Base-by-base conservation (phyloP, 2,888 invertebrate genomes). In the Meta bourneti region DNA sequence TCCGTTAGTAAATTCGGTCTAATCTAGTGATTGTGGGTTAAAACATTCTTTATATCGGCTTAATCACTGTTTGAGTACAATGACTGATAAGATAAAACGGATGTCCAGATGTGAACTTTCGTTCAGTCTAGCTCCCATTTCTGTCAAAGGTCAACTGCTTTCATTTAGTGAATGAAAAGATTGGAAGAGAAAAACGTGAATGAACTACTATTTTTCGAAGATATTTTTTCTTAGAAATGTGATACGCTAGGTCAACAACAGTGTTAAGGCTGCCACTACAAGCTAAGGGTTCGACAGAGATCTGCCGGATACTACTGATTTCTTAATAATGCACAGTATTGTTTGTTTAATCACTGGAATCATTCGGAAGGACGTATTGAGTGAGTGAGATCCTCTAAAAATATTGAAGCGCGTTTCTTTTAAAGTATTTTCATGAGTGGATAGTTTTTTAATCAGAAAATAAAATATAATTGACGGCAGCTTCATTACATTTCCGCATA, bases 101-200 rank as follows among this genome's bases (percentile, higher is more conserved):
- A 61, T 61, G 61, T 61, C 61, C 61, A 61, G 13, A 5, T 11
- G 8, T 9, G 61, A 61, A 61, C 61, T 61, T 61, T 61, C 11
- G 16, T 61, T 61, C 61, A 61, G 34, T 4, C 34, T 34, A 34
- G 51, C 77, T 19, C 19, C 16, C 51, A 77, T 52, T 77, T 49
- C 19, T 51, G 52, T 49, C 54, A 61, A 34, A 79, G 79, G 79
- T 79, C 79, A 48, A 61, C 79, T 61, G 54, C 54, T 61, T 34
- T 61, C 54, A 79, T 79, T 13, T 34, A 7, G 79, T 20, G 79
- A 6, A 79, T 61, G 20, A 34, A 34, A 34, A 13, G 79, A 61
- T 54, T 79, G 9, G 8, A 9, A 61, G 61, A 61, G 8, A 5
- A 9, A 61, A 61, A 19, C 34, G 20, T 69, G 79, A 79, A 79